A percentile compares a stretch with the other conserved stretches of the same genome.
phyloP scores from a whole-genome alignment of 2,797 vertebrate genomes.

The Myotis pilosus region DNA sequence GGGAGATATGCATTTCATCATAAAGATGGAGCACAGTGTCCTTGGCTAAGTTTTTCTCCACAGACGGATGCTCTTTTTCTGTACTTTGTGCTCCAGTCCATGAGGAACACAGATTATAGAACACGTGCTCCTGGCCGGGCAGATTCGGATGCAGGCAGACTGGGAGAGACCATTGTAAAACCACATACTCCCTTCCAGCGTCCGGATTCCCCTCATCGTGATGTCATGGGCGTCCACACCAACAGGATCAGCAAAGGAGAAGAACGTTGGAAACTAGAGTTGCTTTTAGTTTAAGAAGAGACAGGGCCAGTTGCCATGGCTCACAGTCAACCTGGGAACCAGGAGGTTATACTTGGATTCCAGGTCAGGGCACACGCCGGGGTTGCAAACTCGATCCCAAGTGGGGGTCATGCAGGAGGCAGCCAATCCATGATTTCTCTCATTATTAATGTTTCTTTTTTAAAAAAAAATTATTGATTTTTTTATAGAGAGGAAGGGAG shows the following conservation, averaged over 20 bases:
- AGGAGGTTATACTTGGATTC: too few relatives aligned
- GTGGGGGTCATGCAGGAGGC: too few relatives aligned
- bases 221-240: background rate
- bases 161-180: constrained; percentile 48
- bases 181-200: background rate
- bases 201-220: background rate
- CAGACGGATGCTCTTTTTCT: constrained; percentile 71
- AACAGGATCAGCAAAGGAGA: background rate
- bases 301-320: too few relatives aligned
- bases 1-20: constrained; percentile 76
- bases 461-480: too few relatives aligned
- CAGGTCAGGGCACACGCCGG: too few relatives aligned
- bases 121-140: constrained; percentile 46
- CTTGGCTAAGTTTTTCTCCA: constrained; percentile 71
- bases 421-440: too few relatives aligned
- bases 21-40: constrained; percentile 74
- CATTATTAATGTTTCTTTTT: too few relatives aligned
- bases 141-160: constrained; percentile 39
- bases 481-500: too few relatives aligned
- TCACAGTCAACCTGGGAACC: too few relatives aligned
- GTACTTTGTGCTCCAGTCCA: constrained; percentile 19
- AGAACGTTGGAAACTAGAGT: background rate
- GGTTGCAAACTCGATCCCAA: too few relatives aligned
- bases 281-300: background rate
- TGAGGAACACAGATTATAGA: constrained; percentile 62